Evolutionary conservation across 2,113 vertebrate genomes (phyloP), one percentile per base, ranked within the genome.

Genomic region (Passer montanus): DNA sequence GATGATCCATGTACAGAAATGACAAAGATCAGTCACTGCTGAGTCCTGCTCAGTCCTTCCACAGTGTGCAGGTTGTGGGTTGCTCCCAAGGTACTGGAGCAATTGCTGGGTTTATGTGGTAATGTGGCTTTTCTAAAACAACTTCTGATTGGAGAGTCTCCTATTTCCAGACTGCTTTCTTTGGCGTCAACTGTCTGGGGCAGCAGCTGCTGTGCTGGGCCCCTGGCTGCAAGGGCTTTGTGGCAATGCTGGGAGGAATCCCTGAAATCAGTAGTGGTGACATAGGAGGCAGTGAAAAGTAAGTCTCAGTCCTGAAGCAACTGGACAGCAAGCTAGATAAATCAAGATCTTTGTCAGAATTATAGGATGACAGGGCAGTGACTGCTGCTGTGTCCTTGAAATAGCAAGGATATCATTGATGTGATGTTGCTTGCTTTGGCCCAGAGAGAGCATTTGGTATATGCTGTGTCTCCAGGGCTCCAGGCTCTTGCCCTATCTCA

Each of bases 251-350:
- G 46, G 14, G 69, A 91, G 62, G 47, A 74, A 56, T 82, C 70
- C 50, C 59, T 67, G 41, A 30, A 82, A 33, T n/a, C 0, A 0
- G 43, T 50, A 46, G 13, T 1, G 0, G 33, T 75, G 53, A 47
- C 69, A 26, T 1, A 53, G 50, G 43, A 70, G 15, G 26, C 7
- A 0, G 1, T 41, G 43, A 72, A 78, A 64, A 91, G 53, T 67
- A 41, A 76, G 68, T 87, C 44, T 69, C 35, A 44, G 69, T 68
- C 33, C 75, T 70, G 68, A 67, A 77, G 91, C 76, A 93, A 55
- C 79, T 92, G 86, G 30, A 33, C 26, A 69, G 55, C 59, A 55
- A 62, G 70, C 46, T 52, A 4, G 67, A 56, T 90, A 86, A 85
- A 80, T 62, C 46, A 24, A 52, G 46, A 69, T 58, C 69, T 72